phyloP scores from a whole-genome alignment of 1,140 invertebrate species.

The Drosophila sulfurigaster region DNA sequence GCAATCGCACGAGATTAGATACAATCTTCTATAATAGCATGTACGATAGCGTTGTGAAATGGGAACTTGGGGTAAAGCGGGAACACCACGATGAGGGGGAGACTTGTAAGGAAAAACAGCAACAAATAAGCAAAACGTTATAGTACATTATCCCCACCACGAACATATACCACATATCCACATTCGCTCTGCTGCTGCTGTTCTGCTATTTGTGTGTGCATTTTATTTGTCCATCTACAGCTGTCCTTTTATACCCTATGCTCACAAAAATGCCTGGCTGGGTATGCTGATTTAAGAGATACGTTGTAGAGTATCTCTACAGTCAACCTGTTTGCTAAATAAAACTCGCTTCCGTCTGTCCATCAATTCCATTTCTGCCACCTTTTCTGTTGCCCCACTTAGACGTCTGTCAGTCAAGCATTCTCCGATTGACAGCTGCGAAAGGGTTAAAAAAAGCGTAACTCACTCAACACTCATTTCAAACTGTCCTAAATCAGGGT shows the following conservation, averaged over 20 bases:
- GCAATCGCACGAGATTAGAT: conserved; percentile 82
- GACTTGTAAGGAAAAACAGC: conserved; percentile 22
- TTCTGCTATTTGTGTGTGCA: conserved; percentile 34
- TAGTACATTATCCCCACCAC: conserved; percentile 24
- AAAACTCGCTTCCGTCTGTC: not conserved
- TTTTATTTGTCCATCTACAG: conserved; percentile 59
- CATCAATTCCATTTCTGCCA: not conserved
- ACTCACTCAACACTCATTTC: not conserved
- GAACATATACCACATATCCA: conserved; percentile 8
- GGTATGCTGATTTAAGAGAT: not conserved
- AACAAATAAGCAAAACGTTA: conserved; percentile 47
- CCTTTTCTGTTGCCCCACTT: not conserved
- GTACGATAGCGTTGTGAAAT: conserved; percentile 24
- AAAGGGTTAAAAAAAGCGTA: not conserved
- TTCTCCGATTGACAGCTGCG: not conserved
- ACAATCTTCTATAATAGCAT: conserved; percentile 80
- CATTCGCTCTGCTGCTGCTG: conserved; percentile 18
- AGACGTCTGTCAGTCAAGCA: not conserved
- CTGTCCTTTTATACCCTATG: conserved; percentile 28
- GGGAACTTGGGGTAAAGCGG: not conserved
- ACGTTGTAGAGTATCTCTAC: not conserved
- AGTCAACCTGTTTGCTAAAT: not conserved
- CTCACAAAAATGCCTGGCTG: not conserved
- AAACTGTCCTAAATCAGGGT: not conserved
- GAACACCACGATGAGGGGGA: not conserved